These are phyloP conservation scores for Xenopus laevis DNA, from an alignment of 2,113 vertebrate genomes.

Conservation along the genomic window DNA sequence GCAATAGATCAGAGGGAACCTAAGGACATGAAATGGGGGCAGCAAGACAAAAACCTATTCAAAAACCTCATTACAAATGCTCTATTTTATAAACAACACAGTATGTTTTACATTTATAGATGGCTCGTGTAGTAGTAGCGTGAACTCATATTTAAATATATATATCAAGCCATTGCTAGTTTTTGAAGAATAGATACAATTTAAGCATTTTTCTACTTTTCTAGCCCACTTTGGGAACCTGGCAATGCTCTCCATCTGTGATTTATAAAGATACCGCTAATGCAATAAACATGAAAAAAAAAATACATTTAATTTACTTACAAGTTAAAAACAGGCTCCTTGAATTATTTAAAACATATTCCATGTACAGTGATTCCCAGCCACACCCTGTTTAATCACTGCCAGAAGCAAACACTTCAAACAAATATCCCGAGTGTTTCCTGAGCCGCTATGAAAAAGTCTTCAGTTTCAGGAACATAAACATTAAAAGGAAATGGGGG, in stretches of 20 bases:
- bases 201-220: no score
- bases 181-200: no score
- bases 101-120: no score
- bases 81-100: no score
- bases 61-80: no score
- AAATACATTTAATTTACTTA: background rate
- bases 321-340: background rate
- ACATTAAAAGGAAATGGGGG: slow-evolving; percentile 30
- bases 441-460: slow-evolving; percentile 21
- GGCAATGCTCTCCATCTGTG: slow-evolving; percentile 5
- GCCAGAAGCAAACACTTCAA: slow-evolving; percentile 20
- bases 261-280: slow-evolving; percentile 23
- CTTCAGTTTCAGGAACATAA: slow-evolving; percentile 35
- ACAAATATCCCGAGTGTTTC: slow-evolving; percentile 27
- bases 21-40: no score
- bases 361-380: slow-evolving; percentile 30
- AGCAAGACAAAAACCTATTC: no score
- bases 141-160: no score
- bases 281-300: slow-evolving; percentile 13
- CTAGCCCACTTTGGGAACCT: background rate
- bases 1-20: no score
- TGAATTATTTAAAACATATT: slow-evolving; percentile 27
- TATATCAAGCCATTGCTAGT: no score
- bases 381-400: slow-evolving; percentile 24
- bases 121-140: no score